Base-by-base conservation (phyloP, 2,113 vertebrate genomes). In the Paratilapia polleni region DNA sequence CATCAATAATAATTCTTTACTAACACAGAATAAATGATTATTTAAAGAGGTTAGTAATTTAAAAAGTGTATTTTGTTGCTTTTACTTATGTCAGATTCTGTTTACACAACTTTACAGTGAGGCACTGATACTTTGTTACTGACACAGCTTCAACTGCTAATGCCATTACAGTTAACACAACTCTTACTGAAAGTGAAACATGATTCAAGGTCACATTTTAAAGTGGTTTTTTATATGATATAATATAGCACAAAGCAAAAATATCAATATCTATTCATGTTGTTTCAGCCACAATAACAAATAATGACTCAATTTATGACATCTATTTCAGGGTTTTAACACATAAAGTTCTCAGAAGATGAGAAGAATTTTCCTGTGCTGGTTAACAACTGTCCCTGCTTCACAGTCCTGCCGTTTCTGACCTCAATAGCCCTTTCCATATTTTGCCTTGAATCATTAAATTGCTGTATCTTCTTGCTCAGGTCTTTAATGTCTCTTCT, bases 401-500 rank as follows among this genome's bases (percentile, higher is more conserved):
- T 73, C 47, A 13, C 15, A 59, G 56, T 54, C 20, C 24, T 41
- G 19, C 31, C 74, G 52, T 20, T 47, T 79, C 59, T 83, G 59
- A 36, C 52, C 41, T 86, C 2, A 56, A 9, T 66, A 14, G 20
- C n/a, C 47, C 31, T 70, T 36, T 57, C 49, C 52, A 28, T 7
- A 10, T 17, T 19, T 74, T 57, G 38, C 64, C 24, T 62, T 68
- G 34, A 87, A 78, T 75, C 52, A 8, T 84, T 84, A 75, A 81
- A 89, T 73, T 8, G 22, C 43, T 79, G 8, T 75, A 56, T 75
- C n/a, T 80, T 77, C 84, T 91, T 88, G 79, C 57, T 83, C 24
- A 8, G 14, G 66, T 43, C 70, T 80, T 88, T 81, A 57, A 77
- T 81, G 64, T 87, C 76, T 81, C 52, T 62, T 77, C 41, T 62